These are phyloP conservation scores for Trisateles emortualis DNA, from an alignment of 2,888 invertebrate species.

Conservation along the genomic window DNA sequence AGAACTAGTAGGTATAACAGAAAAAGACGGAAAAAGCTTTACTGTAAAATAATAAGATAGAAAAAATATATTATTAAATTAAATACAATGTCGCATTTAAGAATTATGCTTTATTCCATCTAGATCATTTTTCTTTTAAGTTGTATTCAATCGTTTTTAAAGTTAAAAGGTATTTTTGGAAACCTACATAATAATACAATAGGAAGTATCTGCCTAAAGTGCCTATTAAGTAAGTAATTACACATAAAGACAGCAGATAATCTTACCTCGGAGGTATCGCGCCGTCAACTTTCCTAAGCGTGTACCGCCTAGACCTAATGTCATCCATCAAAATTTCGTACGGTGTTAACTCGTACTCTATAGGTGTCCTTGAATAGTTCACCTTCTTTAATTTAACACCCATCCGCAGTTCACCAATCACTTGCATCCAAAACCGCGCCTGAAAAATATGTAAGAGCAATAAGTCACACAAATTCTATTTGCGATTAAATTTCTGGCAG, in stretches of 20 bases:
- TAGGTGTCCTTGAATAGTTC: slow-evolving; percentile 91
- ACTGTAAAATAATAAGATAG: too few relatives aligned
- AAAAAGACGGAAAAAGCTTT: too few relatives aligned
- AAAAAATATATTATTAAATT: too few relatives aligned
- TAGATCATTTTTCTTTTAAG: too few relatives aligned
- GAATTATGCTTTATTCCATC: too few relatives aligned
- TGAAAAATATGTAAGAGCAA: slow-evolving; percentile 69
- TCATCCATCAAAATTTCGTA: slow-evolving; percentile 99
- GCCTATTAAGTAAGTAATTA: background rate
- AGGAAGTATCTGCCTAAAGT: too few relatives aligned
- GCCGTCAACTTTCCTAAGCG: slow-evolving; percentile 95
- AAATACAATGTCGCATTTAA: too few relatives aligned
- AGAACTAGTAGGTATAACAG: too few relatives aligned
- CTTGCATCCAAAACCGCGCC: slow-evolving; percentile 98
- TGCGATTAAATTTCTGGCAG: slow-evolving; percentile 59
- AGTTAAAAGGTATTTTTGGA: too few relatives aligned
- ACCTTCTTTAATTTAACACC: slow-evolving; percentile 97
- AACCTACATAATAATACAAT: too few relatives aligned
- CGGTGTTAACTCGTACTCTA: slow-evolving; percentile 97
- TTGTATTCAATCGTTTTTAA: too few relatives aligned
- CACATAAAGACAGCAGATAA: too few relatives aligned
- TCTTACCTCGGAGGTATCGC: slow-evolving; percentile 88
- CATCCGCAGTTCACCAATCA: slow-evolving; percentile 95
- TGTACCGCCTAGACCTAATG: slow-evolving; percentile 95
- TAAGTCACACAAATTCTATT: slow-evolving; percentile 27